phyloP scores from a whole-genome alignment of 2,888 invertebrate species.

The Pseudococcus viburni region DNA sequence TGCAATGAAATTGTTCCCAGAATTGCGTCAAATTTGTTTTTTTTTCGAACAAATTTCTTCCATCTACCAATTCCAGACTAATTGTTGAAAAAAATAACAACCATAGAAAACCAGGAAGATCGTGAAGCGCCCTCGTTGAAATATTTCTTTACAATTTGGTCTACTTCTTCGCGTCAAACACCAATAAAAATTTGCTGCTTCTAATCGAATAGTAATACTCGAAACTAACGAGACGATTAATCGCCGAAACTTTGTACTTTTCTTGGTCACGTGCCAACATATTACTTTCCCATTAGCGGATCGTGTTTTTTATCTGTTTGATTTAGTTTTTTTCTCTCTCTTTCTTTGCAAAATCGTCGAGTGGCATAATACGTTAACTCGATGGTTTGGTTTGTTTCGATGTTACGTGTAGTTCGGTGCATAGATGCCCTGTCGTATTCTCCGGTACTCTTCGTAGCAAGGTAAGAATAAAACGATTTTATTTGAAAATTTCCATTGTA shows the following conservation, averaged over 20 bases:
- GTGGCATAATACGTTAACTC: background rate
- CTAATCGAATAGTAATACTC: background rate
- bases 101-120: too few relatives aligned
- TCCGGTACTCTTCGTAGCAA: background rate
- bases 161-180: background rate
- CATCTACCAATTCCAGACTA: too few relatives aligned
- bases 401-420: background rate
- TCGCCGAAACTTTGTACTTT: conserved; percentile 45
- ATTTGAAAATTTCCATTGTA: conserved; percentile 21
- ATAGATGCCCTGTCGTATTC: background rate
- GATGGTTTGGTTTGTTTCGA: background rate
- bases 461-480: conserved; percentile 22
- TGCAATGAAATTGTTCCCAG: too few relatives aligned
- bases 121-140: too few relatives aligned
- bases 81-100: too few relatives aligned
- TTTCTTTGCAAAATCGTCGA: background rate
- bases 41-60: too few relatives aligned
- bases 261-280: conserved; percentile 50
- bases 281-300: conserved; percentile 51
- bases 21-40: too few relatives aligned
- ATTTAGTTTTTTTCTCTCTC: background rate
- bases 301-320: conserved; percentile 27
- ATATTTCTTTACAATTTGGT: background rate
- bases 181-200: background rate
- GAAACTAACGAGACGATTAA: conserved; percentile 43